Conservation (phyloP, 2,888 invertebrate genomes). For the Drosophila gaucha region DNA sequence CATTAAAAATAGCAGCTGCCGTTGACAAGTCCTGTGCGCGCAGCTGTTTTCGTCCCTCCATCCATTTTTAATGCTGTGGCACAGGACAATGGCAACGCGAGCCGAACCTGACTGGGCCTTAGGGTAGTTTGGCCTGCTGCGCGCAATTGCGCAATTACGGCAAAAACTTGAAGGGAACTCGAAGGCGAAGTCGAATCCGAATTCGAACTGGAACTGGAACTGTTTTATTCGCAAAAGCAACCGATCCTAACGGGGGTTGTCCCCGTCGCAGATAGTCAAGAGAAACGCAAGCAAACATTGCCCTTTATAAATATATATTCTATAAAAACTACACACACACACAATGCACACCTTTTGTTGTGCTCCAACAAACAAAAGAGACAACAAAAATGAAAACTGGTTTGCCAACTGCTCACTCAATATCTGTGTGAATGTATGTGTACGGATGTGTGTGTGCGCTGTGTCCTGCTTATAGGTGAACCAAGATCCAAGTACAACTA, state of each 20-base stretch:
- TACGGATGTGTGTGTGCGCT: constrained; percentile 2
- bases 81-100: constrained; percentile 65
- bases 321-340: constrained; percentile 11
- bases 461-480: constrained; percentile 41
- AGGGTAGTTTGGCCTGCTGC: constrained; percentile 44
- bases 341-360: constrained; percentile 55
- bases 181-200: constrained; percentile 21
- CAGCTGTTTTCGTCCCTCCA: constrained; percentile 64
- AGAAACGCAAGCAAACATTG: constrained; percentile 40
- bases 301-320: constrained; percentile 10
- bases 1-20: constrained; percentile 71
- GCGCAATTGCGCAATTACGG: constrained; percentile 75
- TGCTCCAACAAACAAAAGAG: constrained; percentile 36
- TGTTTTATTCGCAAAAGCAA: constrained; percentile 51
- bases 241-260: constrained; percentile 55
- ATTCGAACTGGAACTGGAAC: constrained; percentile 44
- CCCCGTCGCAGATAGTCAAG: constrained; percentile 30
- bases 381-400: constrained; percentile 52
- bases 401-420: constrained; percentile 63
- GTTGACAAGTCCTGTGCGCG: constrained; percentile 57
- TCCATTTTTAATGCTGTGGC: constrained; percentile 37
- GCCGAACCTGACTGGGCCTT: neutral
- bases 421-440: constrained; percentile 1
- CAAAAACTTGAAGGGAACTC: constrained; percentile 9
- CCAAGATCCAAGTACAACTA: constrained; percentile 53